These are phyloP conservation scores for Mylabris phalerata DNA, from an alignment of 1,140 invertebrate genomes.

Conservation along the genomic window DNA sequence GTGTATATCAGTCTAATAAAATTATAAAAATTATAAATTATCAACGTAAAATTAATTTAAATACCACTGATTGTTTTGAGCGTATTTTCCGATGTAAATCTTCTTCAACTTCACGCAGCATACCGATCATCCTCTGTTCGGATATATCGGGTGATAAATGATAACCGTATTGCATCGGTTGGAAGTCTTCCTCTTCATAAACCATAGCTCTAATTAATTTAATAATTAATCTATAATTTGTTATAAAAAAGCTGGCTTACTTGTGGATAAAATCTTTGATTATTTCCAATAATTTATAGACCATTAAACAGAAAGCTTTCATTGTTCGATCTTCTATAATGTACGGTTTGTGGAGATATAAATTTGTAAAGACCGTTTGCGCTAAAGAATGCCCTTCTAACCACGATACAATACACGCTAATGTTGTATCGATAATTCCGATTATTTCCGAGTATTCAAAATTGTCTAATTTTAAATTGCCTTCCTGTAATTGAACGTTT, in stretches of 20 bases:
- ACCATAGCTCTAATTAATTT: constrained; percentile 60
- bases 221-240: constrained; percentile 2
- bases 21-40: constrained; percentile 5
- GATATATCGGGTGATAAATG: constrained; percentile 72
- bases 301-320: constrained; percentile 78
- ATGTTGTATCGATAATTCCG: constrained; percentile 89
- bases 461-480: constrained; percentile 72
- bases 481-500: constrained; percentile 48
- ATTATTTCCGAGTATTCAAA: constrained; percentile 65
- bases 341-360: constrained; percentile 89
- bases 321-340: constrained; percentile 77
- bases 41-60: neutral
- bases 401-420: constrained; percentile 90
- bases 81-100: constrained; percentile 72
- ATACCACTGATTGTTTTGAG: constrained; percentile 42
- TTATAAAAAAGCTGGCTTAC: constrained; percentile 43
- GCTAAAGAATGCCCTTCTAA: constrained; percentile 91
- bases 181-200: constrained; percentile 94
- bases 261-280: constrained; percentile 85
- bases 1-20: constrained; percentile 49
- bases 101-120: constrained; percentile 88
- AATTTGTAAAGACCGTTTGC: constrained; percentile 95
- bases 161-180: constrained; percentile 89
- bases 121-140: constrained; percentile 70
- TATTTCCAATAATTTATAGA: constrained; percentile 85